phyloP scores from a whole-genome alignment of 2,888 invertebrate species.

The Eugnorisma glareosa region DNA sequence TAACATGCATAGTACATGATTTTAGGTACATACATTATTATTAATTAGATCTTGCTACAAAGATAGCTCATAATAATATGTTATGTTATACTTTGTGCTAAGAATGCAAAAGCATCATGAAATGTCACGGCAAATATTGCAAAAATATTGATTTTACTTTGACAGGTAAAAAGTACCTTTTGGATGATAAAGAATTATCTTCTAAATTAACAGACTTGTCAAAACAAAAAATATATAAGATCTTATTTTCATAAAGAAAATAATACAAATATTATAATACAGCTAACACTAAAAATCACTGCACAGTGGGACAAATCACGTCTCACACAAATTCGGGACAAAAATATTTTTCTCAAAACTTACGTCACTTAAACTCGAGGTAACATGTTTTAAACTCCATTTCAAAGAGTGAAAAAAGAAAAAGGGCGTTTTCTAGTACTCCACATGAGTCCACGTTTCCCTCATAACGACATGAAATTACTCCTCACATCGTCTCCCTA shows the following conservation, averaged over 20 bases:
- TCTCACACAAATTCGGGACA: neutral
- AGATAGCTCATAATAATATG: neutral
- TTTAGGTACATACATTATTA: constrained; percentile 60
- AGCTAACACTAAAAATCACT: neutral
- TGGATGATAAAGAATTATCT: neutral
- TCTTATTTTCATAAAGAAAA: neutral
- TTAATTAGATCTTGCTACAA: constrained; percentile 48
- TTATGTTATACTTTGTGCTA: neutral
- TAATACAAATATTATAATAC: neutral
- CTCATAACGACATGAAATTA: constrained; percentile 78
- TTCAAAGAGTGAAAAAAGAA: constrained; percentile 40
- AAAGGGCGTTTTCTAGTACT: constrained; percentile 69
- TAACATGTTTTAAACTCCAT: constrained; percentile 47
- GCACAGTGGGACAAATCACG: constrained; percentile 24
- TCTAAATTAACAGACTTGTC: neutral
- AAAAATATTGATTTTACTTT: neutral
- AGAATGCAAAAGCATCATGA: neutral
- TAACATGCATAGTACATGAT: constrained; percentile 54
- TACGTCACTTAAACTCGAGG: constrained; percentile 5
- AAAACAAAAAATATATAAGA: neutral
- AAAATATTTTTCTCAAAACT: constrained; percentile 17
- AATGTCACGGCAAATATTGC: neutral
- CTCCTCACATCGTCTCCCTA: constrained; percentile 68
- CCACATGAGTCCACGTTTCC: constrained; percentile 78
- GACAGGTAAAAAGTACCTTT: neutral